Conservation (phyloP, 2,113 vertebrate species). For the Actenoides lindsayi region DNA sequence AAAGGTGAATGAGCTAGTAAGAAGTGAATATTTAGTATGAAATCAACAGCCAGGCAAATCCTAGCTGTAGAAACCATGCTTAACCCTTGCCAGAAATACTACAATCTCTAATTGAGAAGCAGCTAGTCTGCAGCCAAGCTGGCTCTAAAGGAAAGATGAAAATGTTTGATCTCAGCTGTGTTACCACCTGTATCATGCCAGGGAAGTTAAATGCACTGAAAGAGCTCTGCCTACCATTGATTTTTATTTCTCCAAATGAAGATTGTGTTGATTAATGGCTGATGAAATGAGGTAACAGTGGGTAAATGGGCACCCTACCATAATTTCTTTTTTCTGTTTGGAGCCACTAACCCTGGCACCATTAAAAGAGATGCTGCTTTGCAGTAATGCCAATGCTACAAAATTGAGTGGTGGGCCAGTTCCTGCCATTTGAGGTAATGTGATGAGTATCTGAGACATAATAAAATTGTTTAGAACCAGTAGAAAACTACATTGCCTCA, state of each 20-base stretch:
- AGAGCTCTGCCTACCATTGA: constrained; percentile 38
- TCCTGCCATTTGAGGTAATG: constrained; percentile 40
- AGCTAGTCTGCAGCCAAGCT: constrained; percentile 42
- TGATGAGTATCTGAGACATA: neutral
- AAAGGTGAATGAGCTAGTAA: neutral
- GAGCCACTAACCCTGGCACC: constrained; percentile 16
- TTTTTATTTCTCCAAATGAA: constrained; percentile 58
- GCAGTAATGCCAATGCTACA: constrained; percentile 23
- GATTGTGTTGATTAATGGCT: constrained; percentile 45
- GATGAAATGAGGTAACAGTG: constrained; percentile 57
- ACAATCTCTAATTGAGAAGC: constrained; percentile 18
- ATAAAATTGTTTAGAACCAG: constrained; percentile 23
- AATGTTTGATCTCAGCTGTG: constrained; percentile 63
- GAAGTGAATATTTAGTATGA: neutral
- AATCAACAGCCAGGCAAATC: neutral
- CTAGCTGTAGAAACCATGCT: neutral
- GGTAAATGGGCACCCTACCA: constrained; percentile 45
- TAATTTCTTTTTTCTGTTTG: neutral
- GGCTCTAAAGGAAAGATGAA: constrained; percentile 40
- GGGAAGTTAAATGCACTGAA: constrained; percentile 43
- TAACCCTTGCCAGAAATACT: constrained; percentile 40
- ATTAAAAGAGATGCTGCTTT: constrained; percentile 19
- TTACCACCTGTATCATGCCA: constrained; percentile 52
- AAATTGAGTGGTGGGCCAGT: neutral
- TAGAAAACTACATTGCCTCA: constrained; percentile 2